Evolutionary conservation across 2,888 invertebrate species (phyloP), one percentile per base, ranked within the genome.

Genomic region (Erebia aethiops): DNA sequence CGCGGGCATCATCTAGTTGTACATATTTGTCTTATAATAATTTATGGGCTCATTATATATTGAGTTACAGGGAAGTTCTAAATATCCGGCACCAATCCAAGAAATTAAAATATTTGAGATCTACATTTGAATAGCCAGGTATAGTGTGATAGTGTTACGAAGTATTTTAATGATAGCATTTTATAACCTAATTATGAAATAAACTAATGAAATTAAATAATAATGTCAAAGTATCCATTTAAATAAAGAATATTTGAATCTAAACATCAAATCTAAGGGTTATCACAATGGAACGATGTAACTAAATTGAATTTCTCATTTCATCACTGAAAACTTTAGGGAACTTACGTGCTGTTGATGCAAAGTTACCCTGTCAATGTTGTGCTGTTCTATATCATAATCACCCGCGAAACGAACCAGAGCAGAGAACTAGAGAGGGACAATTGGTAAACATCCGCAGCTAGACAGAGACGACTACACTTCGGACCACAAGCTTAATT

Each of bases 291-390:
- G 9, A 9, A 51, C 2, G 5, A 63, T 26, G n/a, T 65, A 65
- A 35, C 2, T 10, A 41, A 54, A 35, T 49, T 65, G 16, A 66
- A 35, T 35, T 35, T 14, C 10, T 64, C 3, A 8, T 52, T 18
- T 66, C 35, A 14, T 66, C 43, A 43, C n/a, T 21, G 10, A 73
- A 70, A 77, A 73, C 66, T 74, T 74, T 69, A 71, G 71, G 70
- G 79, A 84, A 90, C 89, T 91, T 91, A 91, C 91, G 86, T 90
- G 87, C 81, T 83, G 86, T 68, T 81, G 87, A 80, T 76, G 78
- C 75, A 83, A 84, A 78, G 80, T 85, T 86, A 88, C 87, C 87
- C 84, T 78, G 77, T 82, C 80, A 83, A 80, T 82, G 81, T 84
- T 26, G 66, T 62, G 57, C 43, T 83, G 82, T 81, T 82, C 85